Base-by-base conservation (phyloP, 2,888 invertebrate genomes). In the Orthosia gracilis region DNA sequence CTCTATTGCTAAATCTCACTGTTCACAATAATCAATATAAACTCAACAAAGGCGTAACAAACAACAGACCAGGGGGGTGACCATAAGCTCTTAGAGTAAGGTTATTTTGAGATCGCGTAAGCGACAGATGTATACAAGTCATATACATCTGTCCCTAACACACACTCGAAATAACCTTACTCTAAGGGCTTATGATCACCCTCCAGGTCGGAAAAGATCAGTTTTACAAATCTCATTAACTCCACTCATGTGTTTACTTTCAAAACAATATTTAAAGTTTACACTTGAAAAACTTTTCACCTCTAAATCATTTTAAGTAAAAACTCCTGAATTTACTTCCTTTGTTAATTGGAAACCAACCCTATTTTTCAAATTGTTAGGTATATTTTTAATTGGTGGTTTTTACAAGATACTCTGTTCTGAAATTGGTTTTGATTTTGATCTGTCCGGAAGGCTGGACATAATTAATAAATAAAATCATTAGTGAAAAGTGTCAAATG, bases 241-340 rank as follows among this genome's bases (percentile, higher is more conserved):
- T 71, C 57, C 63, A 76, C 47, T 77, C 75, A 79, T 70, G 78
- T 70, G 64, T 73, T 68, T 63, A 58, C 50, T 18, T 77, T 66
- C 61, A 74, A 76, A 86, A 84, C 76, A 81, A 80, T 82, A 80
- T 86, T 87, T 82, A 76, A 87, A 76, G 61, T 82, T 84, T 63
- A 83, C 83, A 79, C 84, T 78, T 76, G 77, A 85, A 85, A 83
- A 83, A 83, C 64, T 79, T 79, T 59, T 21, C 13, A 61, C 23
- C 62, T 49, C 45, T 82, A 73, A 76, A 76, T 71, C n/a, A 76
- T 78, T 81, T 81, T 84, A 45, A 21, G 55, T 62, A 26, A 49
- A 40, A 59, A 47, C 49, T 15, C 13, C 58, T 31, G 52, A 74
- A 68, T 54, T 58, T 59, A 26, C 3, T 0, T 54, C 0, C 3